These are phyloP conservation scores for Deroplatys truncata DNA, from an alignment of 2,888 invertebrate genomes.

Conservation along the genomic window DNA sequence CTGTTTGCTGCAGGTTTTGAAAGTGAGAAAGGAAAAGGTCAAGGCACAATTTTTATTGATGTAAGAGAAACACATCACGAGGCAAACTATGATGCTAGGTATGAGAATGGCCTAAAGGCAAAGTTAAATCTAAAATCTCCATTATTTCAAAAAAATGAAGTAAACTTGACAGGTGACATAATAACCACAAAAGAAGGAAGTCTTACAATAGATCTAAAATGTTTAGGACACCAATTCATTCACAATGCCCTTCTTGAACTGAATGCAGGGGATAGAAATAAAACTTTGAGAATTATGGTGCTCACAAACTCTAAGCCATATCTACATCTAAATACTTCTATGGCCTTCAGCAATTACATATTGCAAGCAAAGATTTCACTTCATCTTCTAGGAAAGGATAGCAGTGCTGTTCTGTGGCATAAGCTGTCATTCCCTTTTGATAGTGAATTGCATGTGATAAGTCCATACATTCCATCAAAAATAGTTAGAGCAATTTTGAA, in stretches of 20 bases:
- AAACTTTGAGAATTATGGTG: background rate
- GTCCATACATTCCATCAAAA: conserved; percentile 15
- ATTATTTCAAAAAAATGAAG: background rate
- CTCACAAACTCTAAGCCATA: background rate
- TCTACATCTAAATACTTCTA: background rate
- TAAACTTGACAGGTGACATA: background rate
- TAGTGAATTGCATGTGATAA: conserved; percentile 18
- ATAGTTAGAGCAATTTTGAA: background rate
- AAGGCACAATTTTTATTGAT: background rate
- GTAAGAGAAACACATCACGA: conserved; percentile 15
- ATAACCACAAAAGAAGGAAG: background rate
- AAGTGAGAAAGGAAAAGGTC: background rate
- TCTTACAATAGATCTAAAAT: background rate
- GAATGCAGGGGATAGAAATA: background rate
- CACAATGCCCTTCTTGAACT: background rate
- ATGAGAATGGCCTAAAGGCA: background rate
- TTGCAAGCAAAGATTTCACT: conserved; percentile 1
- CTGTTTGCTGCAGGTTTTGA: background rate
- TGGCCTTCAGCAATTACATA: background rate
- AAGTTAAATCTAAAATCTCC: background rate
- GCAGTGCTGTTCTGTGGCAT: conserved; percentile 7
- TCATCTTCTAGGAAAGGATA: background rate
- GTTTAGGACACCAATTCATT: background rate
- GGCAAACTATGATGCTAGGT: conserved; percentile 10
- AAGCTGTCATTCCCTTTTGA: conserved; percentile 11